A percentile compares a stretch with the other conserved stretches of the same genome.
Evolutionary conservation across 2,888 invertebrate species (phyloP).

Genomic region (Priocnemis perturbator): DNA sequence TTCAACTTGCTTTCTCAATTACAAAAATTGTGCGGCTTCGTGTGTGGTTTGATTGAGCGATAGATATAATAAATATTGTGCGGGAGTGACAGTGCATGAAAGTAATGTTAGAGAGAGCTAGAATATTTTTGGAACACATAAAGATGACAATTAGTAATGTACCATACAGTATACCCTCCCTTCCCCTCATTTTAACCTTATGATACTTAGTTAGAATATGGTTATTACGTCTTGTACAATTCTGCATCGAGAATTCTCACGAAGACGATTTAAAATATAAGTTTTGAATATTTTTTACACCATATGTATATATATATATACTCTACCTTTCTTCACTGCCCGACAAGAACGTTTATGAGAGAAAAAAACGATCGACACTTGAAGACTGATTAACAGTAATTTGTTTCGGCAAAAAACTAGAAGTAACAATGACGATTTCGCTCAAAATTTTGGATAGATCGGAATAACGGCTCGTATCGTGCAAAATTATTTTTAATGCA

Average conservation of each 20-base stretch:
- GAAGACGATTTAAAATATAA: conserved; percentile 73
- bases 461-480: too few species aligned
- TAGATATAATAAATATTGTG: conserved; percentile 36
- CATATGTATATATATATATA: conserved; percentile 34
- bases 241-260: conserved; percentile 69
- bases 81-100: conserved; percentile 19
- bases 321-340: conserved; percentile 46
- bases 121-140: conserved; percentile 63
- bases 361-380: too few species aligned
- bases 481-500: too few species aligned
- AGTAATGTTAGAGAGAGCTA: conserved; percentile 45
- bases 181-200: conserved; percentile 61
- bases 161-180: conserved; percentile 52
- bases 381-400: too few species aligned
- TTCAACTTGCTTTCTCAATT: conserved; percentile 36
- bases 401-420: too few species aligned
- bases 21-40: conserved; percentile 42
- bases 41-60: conserved; percentile 40
- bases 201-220: conserved; percentile 64
- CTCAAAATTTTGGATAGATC: too few species aligned
- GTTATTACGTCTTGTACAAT: conserved; percentile 69
- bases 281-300: conserved; percentile 75
- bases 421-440: too few species aligned
- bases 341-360: background rate
- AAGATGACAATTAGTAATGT: conserved; percentile 52